Percentiles rank a stretch among this genome's conserved stretches.
phyloP scores from a whole-genome alignment of 1,140 invertebrate species.

The Drosophila malerkotliana region DNA sequence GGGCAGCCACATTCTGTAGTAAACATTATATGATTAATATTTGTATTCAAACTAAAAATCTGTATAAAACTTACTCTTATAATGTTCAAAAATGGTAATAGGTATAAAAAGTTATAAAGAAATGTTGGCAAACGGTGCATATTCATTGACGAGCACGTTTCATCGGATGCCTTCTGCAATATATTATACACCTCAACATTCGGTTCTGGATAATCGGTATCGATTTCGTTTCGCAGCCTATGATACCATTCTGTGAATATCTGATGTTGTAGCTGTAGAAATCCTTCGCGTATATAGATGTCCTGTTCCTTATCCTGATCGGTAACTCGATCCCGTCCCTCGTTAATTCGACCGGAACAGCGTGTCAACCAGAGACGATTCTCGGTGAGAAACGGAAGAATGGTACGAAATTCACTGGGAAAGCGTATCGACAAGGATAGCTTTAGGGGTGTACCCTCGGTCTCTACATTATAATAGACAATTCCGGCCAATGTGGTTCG shows the following conservation, averaged over 20 bases:
- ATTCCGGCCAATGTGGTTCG: slow-evolving; percentile 58
- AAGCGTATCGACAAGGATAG: slow-evolving; percentile 62
- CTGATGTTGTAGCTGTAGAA: slow-evolving; percentile 66
- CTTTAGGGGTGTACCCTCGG: slow-evolving; percentile 2
- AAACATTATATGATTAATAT: not conserved
- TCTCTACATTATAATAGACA: slow-evolving; percentile 8
- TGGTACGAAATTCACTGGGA: slow-evolving; percentile 65
- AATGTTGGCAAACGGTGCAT: slow-evolving; percentile 45
- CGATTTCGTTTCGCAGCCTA: not conserved
- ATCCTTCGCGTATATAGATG: slow-evolving; percentile 68
- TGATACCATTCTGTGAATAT: slow-evolving; percentile 57
- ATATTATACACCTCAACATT: slow-evolving; percentile 46
- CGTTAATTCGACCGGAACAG: slow-evolving; percentile 54
- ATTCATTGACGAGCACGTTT: slow-evolving; percentile 41
- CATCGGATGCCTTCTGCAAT: slow-evolving; percentile 14
- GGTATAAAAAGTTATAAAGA: slow-evolving; percentile 62
- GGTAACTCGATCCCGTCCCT: slow-evolving; percentile 37
- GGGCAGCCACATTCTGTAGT: slow-evolving; percentile 54
- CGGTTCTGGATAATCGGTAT: slow-evolving; percentile 18
- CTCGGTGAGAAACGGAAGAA: slow-evolving; percentile 52
- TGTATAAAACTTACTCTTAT: slow-evolving; percentile 50
- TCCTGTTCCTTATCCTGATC: slow-evolving; percentile 47
- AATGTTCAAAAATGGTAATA: slow-evolving; percentile 65
- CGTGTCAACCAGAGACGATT: slow-evolving; percentile 69
- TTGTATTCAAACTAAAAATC: not conserved